These are phyloP conservation scores for Parus major DNA, from an alignment of 2,113 vertebrate species.

Conservation along the genomic window DNA sequence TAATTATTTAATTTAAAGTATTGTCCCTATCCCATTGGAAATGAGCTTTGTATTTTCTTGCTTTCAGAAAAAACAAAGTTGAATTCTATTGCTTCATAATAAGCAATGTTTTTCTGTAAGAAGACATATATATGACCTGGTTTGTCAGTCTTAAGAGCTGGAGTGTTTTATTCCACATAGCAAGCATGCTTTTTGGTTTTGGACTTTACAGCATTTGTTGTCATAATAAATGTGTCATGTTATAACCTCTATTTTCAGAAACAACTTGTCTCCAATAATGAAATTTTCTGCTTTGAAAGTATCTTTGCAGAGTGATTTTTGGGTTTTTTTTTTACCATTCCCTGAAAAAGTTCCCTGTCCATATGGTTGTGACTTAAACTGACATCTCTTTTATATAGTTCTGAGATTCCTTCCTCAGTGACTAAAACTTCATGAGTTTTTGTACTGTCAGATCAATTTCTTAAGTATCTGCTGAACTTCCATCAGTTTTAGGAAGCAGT, in stretches of 20 bases:
- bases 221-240: background rate
- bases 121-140: background rate
- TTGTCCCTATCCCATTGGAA: background rate
- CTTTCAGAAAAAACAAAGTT: background rate
- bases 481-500: background rate
- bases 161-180: background rate
- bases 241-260: background rate
- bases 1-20: background rate
- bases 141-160: background rate
- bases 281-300: background rate
- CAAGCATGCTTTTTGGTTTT: background rate
- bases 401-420: background rate
- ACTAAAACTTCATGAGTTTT: background rate
- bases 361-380: background rate
- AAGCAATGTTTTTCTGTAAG: background rate
- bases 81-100: background rate
- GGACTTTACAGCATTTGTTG: background rate
- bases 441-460: background rate
- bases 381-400: background rate
- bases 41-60: background rate
- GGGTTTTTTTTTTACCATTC: background rate
- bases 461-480: background rate
- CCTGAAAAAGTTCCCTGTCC: background rate
- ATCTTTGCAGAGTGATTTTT: background rate
- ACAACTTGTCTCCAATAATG: background rate